These are phyloP conservation scores for Indicator maculatus DNA, from an alignment of 2,113 vertebrate species.

Conservation along the genomic window DNA sequence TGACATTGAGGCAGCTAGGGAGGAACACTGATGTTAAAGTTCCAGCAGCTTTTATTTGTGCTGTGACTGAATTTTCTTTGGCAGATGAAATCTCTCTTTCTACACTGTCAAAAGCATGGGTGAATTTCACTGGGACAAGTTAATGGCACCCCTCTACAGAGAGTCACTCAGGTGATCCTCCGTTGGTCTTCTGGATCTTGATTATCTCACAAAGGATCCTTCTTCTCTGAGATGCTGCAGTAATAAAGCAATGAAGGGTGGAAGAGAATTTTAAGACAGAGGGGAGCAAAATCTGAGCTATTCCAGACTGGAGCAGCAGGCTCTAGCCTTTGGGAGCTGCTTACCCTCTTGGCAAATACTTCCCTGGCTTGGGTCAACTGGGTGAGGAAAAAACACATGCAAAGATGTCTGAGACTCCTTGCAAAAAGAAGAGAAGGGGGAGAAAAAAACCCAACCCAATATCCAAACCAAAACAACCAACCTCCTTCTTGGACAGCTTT, in stretches of 20 bases:
- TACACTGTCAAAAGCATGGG: neutral
- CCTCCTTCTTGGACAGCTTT: constrained; percentile 62
- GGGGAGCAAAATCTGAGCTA: neutral
- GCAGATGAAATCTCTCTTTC: neutral
- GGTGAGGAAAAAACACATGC: constrained; percentile 31
- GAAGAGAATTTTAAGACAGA: neutral
- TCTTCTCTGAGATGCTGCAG: neutral
- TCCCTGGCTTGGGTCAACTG: constrained; percentile 3
- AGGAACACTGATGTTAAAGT: fast-evolving
- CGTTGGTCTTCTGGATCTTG: neutral
- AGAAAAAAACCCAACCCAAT: neutral
- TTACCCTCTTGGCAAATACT: constrained; percentile 15
- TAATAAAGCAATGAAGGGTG: neutral
- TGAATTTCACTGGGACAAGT: neutral
- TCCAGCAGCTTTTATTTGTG: neutral
- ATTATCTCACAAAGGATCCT: neutral
- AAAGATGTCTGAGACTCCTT: neutral
- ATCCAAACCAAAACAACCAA: neutral
- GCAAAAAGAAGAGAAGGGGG: neutral
- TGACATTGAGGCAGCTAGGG: neutral
- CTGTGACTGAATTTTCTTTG: neutral
- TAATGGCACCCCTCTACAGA: neutral
- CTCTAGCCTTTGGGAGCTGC: neutral
- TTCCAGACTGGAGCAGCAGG: neutral
- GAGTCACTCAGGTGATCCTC: neutral